Evolutionary conservation across 2,888 invertebrate genomes (phyloP).

Genomic region (Epinotia ramella): DNA sequence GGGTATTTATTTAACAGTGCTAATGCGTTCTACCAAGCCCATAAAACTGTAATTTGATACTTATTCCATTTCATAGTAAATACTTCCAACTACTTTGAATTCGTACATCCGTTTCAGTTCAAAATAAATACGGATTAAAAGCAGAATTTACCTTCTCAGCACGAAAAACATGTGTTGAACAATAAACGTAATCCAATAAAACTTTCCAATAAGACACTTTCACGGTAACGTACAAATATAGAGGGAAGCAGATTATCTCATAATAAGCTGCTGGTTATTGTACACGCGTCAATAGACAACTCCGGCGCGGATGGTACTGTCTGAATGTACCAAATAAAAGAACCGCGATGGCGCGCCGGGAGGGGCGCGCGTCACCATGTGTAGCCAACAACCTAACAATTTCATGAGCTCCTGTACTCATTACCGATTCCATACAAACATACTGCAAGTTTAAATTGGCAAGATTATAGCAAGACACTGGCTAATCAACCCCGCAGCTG

Average conservation of each 20-base stretch:
- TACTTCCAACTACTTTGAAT: slow-evolving; percentile 17
- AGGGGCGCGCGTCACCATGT: slow-evolving; percentile 69
- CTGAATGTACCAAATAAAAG: slow-evolving; percentile 60
- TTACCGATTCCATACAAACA: slow-evolving; percentile 57
- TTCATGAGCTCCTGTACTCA: slow-evolving; percentile 64
- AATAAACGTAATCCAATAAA: slow-evolving; percentile 38
- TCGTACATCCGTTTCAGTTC: slow-evolving; percentile 2
- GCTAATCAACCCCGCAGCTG: slow-evolving; percentile 69
- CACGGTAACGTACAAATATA: slow-evolving; percentile 22
- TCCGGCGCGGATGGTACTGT: slow-evolving; percentile 73
- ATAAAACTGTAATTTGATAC: not conserved
- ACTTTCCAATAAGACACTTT: slow-evolving; percentile 43
- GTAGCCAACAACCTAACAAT: slow-evolving; percentile 63
- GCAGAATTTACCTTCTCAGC: slow-evolving; percentile 33
- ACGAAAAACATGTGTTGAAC: slow-evolving; percentile 40
- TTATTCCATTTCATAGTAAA: not conserved
- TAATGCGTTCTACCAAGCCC: not conserved
- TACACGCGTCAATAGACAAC: slow-evolving; percentile 67
- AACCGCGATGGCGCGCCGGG: slow-evolving; percentile 62
- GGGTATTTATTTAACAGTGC: not conserved
- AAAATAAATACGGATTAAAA: slow-evolving; percentile 16
- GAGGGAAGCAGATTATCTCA: slow-evolving; percentile 48
- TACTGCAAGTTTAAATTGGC: slow-evolving; percentile 60
- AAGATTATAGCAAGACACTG: slow-evolving; percentile 63
- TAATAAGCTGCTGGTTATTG: slow-evolving; percentile 48